A percentile compares a stretch with the other conserved stretches of the same genome.
These are phyloP conservation scores for Corbicula japonica DNA, from an alignment of 2,888 invertebrate genomes.

Conservation along the genomic window DNA sequence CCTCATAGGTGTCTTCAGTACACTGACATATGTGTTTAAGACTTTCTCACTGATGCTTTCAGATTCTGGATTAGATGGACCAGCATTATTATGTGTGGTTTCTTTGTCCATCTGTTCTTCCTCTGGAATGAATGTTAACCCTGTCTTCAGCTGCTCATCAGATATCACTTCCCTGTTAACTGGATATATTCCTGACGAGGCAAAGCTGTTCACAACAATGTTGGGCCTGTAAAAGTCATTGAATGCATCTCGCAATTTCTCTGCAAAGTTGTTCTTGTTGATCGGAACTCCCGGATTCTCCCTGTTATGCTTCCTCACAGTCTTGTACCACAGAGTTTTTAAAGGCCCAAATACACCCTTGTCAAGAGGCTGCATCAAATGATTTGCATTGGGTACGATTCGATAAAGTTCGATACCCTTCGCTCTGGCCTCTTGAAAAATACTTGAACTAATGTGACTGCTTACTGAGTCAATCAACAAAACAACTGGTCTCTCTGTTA, in stretches of 20 bases:
- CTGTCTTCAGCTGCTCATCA: conserved; percentile 27
- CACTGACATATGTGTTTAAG: conserved; percentile 14
- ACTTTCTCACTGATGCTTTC: conserved; percentile 2
- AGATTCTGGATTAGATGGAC: background rate
- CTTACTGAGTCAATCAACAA: conserved; percentile 42
- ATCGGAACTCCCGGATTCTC: conserved; percentile 20
- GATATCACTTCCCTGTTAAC: conserved; percentile 23
- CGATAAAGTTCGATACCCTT: conserved; percentile 49
- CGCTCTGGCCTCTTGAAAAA: conserved; percentile 28
- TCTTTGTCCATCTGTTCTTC: background rate
- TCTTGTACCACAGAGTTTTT: conserved; percentile 22
- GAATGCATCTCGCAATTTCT: conserved; percentile 19
- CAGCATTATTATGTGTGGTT: no score
- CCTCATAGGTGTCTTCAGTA: conserved; percentile 19
- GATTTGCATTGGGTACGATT: conserved; percentile 51
- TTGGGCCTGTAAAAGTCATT: conserved; percentile 43
- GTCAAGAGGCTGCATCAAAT: conserved; percentile 48
- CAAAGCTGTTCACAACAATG: conserved; percentile 22
- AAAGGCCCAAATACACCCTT: conserved; percentile 35
- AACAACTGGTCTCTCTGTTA: conserved; percentile 36
- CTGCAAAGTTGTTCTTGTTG: conserved; percentile 29
- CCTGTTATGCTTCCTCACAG: conserved; percentile 14
- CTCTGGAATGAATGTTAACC: conserved; percentile 11
- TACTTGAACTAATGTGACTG: conserved; percentile 23
- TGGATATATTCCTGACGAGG: conserved; percentile 23